Evolutionary conservation across 2,888 invertebrate genomes (phyloP), one percentile per base, ranked within the genome.

Genomic region (Sycophila texana): DNA sequence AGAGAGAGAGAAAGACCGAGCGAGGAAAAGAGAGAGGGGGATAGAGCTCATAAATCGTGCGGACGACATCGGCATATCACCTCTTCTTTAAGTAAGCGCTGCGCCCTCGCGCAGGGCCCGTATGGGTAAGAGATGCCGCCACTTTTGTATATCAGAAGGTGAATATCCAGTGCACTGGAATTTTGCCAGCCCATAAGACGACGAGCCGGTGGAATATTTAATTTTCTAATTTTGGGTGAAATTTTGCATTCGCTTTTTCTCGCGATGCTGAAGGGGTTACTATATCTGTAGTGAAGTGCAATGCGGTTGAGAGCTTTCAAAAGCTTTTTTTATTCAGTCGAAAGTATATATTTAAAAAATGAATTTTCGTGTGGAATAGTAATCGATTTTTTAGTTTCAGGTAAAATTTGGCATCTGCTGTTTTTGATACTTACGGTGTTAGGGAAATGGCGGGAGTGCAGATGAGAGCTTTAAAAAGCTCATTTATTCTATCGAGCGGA

Each of bases 1-100:
- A 7, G 20, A 20, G 0, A 61, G 20, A 61, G 30, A 13, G 18
- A 49, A n/a, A n/a, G n/a, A n/a, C n/a, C n/a, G n/a, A n/a, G 20
- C 5, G 20, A 1, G 13, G 4, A n/a, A 20, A 2, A 61, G 20
- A 61, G 30, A 13, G 18, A 49, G 65, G 20, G 60, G 26, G 60
- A 58, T 3, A 60, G 26, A 60, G 20, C 22, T n/a, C 74, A 78
- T 74, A 78, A 74, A 78, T 78, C 68, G 57, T 70, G 68, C 68
- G 74, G 58, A 77, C 77, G 60, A 77, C 72, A 72, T 77, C 66
- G 77, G 77, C 77, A 77, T 72, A 67, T 77, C 71, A 71, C 61
- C 58, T 18, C 65, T 77, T 57, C 58, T 77, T 77, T 30, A 74
- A 60, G 53, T 39, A 39, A 39, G 63, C 47, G 13, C 22, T 49